Base-by-base conservation (phyloP, 2,888 invertebrate genomes). In the Oxycera nigricornis region DNA sequence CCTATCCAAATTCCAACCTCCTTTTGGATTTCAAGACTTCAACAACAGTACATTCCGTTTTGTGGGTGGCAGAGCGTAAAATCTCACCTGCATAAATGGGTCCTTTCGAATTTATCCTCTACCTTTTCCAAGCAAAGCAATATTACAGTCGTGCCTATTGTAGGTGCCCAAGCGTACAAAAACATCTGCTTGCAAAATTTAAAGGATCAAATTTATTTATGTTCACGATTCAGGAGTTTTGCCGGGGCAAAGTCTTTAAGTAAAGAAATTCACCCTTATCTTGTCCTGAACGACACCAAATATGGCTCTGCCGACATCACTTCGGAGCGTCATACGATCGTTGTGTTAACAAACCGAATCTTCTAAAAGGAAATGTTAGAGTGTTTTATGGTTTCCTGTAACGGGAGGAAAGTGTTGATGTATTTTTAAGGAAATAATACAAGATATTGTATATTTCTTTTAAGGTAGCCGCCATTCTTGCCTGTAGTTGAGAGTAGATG, bases 121-220 rank as follows among this genome's bases (percentile, higher is more conserved):
- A 2, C 6, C 59, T 9, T 59, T 30, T 14, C 4, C 30, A 55
- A 55, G 24, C 22, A 55, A 24, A 24, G 52, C 24, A 55, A 55
- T 55, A n/a, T 55, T 20, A 11, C 2, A 24, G 3, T 3, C 22
- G 4, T 9, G 24, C 7, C 52, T 22, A 24, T 55, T 22, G 52
- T 28, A 59, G 30, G 59, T 30, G 59, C 30, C 59, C 11, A 9
- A 59, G 59, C 17, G 59, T 68, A 68, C 41, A 68, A 68, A 74
- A 67, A 59, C 68, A 74, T 41, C 72, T 59, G 59, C 57, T 50
- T 68, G 59, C 22, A 30, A 70, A 74, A 68, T 28, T 70, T 68
- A 46, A 57, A 46, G 74, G 74, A 59, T 68, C 68, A 74, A 74
- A 74, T 74, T 68, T 68, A 74, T 74, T 74, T 74, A 52, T 74